phyloP scores from a whole-genome alignment of 2,797 vertebrate genomes.

The Sorex maritimensis region DNA sequence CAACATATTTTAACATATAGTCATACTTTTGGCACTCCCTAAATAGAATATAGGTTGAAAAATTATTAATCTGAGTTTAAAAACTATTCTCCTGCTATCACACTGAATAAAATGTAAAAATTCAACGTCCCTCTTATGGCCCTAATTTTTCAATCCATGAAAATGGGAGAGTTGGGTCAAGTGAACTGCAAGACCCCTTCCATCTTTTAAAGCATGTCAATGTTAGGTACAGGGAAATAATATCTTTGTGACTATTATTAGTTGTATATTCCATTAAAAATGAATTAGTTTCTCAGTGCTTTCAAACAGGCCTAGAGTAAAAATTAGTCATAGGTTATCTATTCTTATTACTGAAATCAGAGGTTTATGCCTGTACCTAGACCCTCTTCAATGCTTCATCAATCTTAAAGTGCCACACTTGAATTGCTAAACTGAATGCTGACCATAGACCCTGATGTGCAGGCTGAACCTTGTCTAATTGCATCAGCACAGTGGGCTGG shows the following conservation, averaged over 20 bases:
- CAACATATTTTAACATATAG: background rate
- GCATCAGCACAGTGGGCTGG: slow-evolving; percentile 74
- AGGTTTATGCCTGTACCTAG: slow-evolving; percentile 17
- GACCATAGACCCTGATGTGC: slow-evolving; percentile 44
- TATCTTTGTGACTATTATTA: slow-evolving; percentile 14
- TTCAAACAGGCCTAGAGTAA: slow-evolving; percentile 38
- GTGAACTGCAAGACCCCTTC: background rate
- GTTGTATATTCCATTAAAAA: slow-evolving; percentile 51
- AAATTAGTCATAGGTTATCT: background rate
- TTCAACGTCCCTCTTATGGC: background rate
- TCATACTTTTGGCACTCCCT: background rate
- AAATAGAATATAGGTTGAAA: background rate
- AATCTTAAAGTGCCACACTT: background rate
- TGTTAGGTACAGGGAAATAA: background rate
- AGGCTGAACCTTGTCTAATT: slow-evolving; percentile 71
- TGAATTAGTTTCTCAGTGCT: slow-evolving; percentile 32
- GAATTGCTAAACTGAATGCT: slow-evolving; percentile 62
- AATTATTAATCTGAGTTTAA: background rate
- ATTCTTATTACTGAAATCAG: slow-evolving; percentile 15
- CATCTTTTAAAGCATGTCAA: slow-evolving; percentile 47
- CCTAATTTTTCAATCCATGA: background rate
- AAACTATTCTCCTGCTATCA: background rate
- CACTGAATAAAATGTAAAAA: slow-evolving; percentile 6
- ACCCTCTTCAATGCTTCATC: background rate
- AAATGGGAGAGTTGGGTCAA: background rate